These are phyloP conservation scores for Itoplectis maculator DNA, from an alignment of 2,888 invertebrate genomes.

Conservation along the genomic window DNA sequence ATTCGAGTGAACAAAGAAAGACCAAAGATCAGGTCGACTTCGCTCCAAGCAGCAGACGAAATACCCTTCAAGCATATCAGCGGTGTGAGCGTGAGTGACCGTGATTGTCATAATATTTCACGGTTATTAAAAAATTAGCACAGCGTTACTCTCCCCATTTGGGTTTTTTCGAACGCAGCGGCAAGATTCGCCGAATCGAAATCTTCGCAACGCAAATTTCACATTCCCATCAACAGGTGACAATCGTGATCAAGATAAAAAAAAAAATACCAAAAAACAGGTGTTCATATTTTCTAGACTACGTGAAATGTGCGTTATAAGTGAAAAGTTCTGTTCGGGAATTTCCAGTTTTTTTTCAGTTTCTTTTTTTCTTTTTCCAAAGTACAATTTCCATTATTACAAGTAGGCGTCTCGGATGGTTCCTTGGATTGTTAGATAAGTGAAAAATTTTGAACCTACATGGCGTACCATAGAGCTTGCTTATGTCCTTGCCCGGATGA, in stretches of 20 bases:
- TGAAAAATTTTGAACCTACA: conserved; percentile 70
- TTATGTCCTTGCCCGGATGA: conserved; percentile 96
- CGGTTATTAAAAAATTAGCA: conserved; percentile 39
- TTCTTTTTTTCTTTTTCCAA: conserved; percentile 22
- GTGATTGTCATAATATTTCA: conserved; percentile 67
- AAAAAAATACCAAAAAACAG: conserved; percentile 24
- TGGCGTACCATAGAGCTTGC: conserved; percentile 90
- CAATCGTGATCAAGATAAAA: conserved; percentile 12
- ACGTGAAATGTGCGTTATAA: conserved; percentile 65
- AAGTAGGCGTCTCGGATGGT: conserved; percentile 71
- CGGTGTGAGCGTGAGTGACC: conserved; percentile 62
- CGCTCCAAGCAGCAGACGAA: neutral
- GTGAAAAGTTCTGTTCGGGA: conserved; percentile 60
- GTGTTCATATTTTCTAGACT: conserved; percentile 61
- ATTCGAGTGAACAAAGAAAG: neutral
- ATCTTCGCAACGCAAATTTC: conserved; percentile 65
- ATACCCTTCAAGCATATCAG: conserved; percentile 33
- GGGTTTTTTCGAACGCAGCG: conserved; percentile 28
- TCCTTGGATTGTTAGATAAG: conserved; percentile 67
- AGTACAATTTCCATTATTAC: conserved; percentile 62
- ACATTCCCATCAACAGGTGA: conserved; percentile 41
- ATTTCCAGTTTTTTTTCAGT: conserved; percentile 30
- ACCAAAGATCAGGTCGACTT: neutral
- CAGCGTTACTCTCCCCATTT: conserved; percentile 39
- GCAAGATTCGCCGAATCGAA: conserved; percentile 58